phyloP scores from a whole-genome alignment of 2,888 invertebrate species.

The Boloria euphrosyne region DNA sequence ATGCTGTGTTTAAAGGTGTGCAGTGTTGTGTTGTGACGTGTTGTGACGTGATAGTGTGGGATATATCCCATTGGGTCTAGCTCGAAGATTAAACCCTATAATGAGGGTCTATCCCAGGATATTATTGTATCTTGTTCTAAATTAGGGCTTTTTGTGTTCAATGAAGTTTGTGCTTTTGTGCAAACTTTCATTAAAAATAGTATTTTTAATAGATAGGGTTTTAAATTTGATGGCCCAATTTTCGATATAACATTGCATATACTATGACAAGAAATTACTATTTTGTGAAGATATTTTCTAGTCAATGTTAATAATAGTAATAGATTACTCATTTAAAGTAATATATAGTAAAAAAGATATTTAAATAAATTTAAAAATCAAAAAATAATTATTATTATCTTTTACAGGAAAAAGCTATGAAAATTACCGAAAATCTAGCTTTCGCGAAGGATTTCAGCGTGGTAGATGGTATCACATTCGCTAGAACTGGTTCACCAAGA shows the following conservation, averaged over 20 bases:
- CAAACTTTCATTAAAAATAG: too few relatives aligned
- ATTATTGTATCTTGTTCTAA: neutral
- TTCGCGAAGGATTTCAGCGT: constrained; percentile 68
- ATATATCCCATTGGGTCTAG: constrained; percentile 1
- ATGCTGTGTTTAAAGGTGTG: constrained; percentile 89
- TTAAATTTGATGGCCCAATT: too few relatives aligned
- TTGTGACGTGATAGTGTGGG: constrained; percentile 5
- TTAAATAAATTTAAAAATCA: neutral
- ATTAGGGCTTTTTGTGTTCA: neutral
- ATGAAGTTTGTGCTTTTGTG: neutral
- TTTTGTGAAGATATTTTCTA: too few relatives aligned
- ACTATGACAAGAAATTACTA: too few relatives aligned
- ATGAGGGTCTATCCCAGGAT: neutral
- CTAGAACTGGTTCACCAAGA: constrained; percentile 68
- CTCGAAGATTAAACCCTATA: constrained; percentile 2
- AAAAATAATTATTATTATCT: constrained; percentile 24
- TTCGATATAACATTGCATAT: too few relatives aligned
- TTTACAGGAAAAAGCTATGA: constrained; percentile 76
- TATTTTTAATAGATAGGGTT: too few relatives aligned
- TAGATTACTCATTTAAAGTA: too few relatives aligned
- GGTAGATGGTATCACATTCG: constrained; percentile 69
- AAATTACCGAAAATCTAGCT: constrained; percentile 72
- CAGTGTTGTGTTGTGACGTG: constrained; percentile 57
- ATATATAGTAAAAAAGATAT: neutral
- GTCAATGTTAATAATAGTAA: too few relatives aligned